Evolutionary conservation across 1,140 invertebrate species (phyloP).

Genomic region (fruit fly (Drosophila melanogaster)): Release_6_plus_ISO1_MT NT_033777.3:16977501-16978000

Average conservation of each 20-base stretch:
- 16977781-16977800: neutral
- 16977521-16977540: neutral
- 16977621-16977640: neutral
- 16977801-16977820: neutral
- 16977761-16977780: neutral
- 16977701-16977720: constrained; percentile 2
- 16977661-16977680: neutral
- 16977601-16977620: neutral
- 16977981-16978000: too few species aligned
- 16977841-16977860: neutral
- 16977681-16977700: neutral
- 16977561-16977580: neutral
- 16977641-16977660: neutral
- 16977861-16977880: too few species aligned
- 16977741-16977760: neutral
- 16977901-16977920: neutral
- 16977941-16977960: too few species aligned
- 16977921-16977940: too few species aligned
- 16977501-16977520: neutral
- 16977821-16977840: neutral
- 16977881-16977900: too few species aligned
- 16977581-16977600: neutral
- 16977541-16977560: neutral
- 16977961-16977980: too few species aligned
- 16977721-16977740: neutral